These are phyloP conservation scores for Chloropsis cyanopogon DNA, from an alignment of 2,113 vertebrate species.

Conservation along the genomic window DNA sequence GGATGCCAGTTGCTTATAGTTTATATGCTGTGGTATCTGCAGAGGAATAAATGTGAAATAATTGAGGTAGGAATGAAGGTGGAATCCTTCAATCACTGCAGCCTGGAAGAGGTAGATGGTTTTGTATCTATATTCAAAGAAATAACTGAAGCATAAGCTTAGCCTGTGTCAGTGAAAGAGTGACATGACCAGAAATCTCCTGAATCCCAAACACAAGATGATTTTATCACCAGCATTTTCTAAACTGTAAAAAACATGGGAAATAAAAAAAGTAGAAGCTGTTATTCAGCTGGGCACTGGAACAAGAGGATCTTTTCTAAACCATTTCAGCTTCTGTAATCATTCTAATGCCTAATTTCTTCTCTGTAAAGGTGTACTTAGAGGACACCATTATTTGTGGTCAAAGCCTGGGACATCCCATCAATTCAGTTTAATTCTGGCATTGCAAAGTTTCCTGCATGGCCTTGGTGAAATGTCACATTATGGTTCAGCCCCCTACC, in stretches of 20 bases:
- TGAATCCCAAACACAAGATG: not conserved
- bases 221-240: not conserved
- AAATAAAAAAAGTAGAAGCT: not conserved
- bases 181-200: not conserved
- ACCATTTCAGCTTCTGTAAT: not conserved
- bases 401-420: not conserved
- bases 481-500: not conserved
- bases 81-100: not conserved
- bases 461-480: not conserved
- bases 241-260: not conserved
- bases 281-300: not conserved
- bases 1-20: not conserved
- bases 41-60: not conserved
- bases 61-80: not conserved
- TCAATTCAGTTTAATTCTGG: not conserved
- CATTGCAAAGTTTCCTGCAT: not conserved
- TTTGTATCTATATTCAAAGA: not conserved
- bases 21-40: constrained; percentile 22
- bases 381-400: not conserved
- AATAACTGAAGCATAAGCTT: not conserved
- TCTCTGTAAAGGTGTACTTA: not conserved
- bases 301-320: not conserved
- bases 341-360: not conserved
- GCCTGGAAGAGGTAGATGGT: not conserved
- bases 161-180: not conserved